These are phyloP conservation scores for Recurvirostra avosetta DNA, from an alignment of 2,113 vertebrate species.

Conservation along the genomic window DNA sequence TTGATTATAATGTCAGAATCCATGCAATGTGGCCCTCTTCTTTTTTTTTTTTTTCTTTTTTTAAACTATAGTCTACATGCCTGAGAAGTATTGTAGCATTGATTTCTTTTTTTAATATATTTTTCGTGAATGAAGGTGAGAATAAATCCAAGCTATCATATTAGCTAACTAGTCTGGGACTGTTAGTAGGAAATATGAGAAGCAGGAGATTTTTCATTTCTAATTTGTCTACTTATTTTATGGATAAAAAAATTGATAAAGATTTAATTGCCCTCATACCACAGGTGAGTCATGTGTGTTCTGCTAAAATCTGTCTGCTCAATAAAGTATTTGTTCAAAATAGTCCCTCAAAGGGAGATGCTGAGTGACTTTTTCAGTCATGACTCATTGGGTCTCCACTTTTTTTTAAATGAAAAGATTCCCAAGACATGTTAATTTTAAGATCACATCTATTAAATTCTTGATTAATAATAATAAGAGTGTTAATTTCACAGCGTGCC, in stretches of 20 bases:
- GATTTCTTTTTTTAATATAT: not conserved
- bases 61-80: not conserved
- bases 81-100: not conserved
- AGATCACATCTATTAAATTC: not conserved
- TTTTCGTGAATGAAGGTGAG: not conserved
- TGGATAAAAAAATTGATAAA: not conserved
- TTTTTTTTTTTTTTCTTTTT: not conserved
- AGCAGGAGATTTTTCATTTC: not conserved
- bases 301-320: not conserved
- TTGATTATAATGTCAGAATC: not conserved
- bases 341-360: not conserved
- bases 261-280: not conserved
- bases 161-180: not conserved
- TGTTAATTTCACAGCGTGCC: not conserved
- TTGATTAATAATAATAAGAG: not conserved
- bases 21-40: not conserved
- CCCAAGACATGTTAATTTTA: not conserved
- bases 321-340: not conserved
- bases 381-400: not conserved
- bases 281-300: not conserved
- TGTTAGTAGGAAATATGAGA: not conserved
- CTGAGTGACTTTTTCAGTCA: constrained; percentile 7
- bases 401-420: not conserved
- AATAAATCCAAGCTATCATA: not conserved
- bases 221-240: not conserved